Evolutionary conservation across 2,113 vertebrate species (phyloP).

Genomic region (Pongo abelii): DNA sequence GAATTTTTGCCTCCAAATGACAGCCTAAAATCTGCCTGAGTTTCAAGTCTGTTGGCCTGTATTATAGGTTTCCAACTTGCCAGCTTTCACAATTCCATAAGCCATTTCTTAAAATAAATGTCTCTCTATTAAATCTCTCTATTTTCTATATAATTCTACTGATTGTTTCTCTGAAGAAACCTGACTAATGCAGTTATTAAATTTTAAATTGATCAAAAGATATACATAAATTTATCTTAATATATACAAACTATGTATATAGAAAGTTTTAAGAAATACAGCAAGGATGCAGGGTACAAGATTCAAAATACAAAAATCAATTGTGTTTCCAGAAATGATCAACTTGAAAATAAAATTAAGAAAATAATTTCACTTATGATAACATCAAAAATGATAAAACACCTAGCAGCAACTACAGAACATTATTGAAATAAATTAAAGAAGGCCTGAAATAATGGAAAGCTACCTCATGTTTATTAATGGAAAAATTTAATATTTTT

Average conservation of each 20-base stretch:
- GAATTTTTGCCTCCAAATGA: not conserved
- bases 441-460: not conserved
- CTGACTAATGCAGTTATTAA: not conserved
- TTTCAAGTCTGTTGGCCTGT: not conserved
- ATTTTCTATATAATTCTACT: not conserved
- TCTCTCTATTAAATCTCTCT: not conserved
- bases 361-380: not conserved
- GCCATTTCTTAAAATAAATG: not conserved
- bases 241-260: not conserved
- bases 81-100: not conserved
- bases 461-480: not conserved
- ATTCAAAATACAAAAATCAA: not conserved
- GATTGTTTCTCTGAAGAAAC: not conserved
- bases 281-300: not conserved
- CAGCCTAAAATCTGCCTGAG: not conserved
- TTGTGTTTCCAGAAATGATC: not conserved
- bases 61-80: not conserved
- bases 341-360: not conserved
- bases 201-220: not conserved
- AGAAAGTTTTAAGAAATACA: not conserved
- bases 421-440: not conserved
- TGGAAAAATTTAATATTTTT: not conserved
- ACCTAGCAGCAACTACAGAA: not conserved
- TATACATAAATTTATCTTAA: not conserved
- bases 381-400: not conserved